phyloP scores from a whole-genome alignment of 2,797 vertebrate species.

The Helostoma temminkii region DNA sequence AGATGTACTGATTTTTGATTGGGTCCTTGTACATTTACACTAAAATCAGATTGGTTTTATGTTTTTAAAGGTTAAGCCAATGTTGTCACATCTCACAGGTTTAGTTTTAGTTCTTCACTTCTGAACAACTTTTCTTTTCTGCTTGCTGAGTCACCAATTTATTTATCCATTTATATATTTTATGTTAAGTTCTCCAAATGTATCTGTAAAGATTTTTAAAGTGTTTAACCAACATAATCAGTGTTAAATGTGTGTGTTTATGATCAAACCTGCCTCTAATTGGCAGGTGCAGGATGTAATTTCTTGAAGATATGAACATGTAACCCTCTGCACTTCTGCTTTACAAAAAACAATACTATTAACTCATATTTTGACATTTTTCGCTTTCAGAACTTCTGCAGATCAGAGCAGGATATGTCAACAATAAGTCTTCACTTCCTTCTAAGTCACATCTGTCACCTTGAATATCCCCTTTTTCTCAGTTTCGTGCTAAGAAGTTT shows the following conservation, averaged over 20 bases:
- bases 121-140: too few relatives aligned
- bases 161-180: too few relatives aligned
- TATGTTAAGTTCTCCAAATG: too few relatives aligned
- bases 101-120: too few relatives aligned
- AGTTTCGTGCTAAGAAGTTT: neutral
- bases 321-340: neutral
- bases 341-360: too few relatives aligned
- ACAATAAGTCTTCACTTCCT: constrained; percentile 18
- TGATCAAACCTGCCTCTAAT: neutral
- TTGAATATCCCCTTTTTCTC: neutral
- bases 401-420: neutral
- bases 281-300: neutral
- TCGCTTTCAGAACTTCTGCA: neutral
- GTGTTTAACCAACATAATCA: too few relatives aligned
- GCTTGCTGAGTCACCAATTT: too few relatives aligned
- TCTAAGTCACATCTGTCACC: too few relatives aligned
- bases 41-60: neutral
- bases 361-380: neutral
- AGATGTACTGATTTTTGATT: neutral
- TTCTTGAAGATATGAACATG: neutral
- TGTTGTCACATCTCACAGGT: too few relatives aligned
- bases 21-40: neutral
- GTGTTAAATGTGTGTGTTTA: too few relatives aligned
- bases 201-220: too few relatives aligned
- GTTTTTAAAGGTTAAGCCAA: too few relatives aligned